These are phyloP conservation scores for Acrobasis suavella DNA, from an alignment of 2,888 invertebrate species.

Conservation along the genomic window DNA sequence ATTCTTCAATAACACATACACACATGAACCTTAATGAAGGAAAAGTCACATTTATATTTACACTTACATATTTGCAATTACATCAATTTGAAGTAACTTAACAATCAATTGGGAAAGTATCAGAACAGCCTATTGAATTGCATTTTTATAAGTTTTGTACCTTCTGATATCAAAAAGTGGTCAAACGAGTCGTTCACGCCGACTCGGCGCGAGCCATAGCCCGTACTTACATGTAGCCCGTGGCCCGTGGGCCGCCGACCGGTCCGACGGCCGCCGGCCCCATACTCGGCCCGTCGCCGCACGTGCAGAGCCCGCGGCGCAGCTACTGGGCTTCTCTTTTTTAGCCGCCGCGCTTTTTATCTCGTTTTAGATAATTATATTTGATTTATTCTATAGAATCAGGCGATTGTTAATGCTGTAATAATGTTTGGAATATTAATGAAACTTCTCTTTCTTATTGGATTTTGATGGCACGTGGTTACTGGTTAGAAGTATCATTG, in stretches of 20 bases:
- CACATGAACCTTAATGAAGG: slow-evolving; percentile 15
- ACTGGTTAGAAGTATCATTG: neutral
- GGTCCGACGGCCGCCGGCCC: slow-evolving; percentile 19
- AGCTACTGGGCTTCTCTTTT: slow-evolving; percentile 71
- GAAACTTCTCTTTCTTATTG: neutral
- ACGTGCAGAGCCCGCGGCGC: slow-evolving; percentile 68
- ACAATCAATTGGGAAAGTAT: slow-evolving; percentile 34
- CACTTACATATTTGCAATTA: neutral
- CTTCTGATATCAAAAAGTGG: slow-evolving; percentile 59
- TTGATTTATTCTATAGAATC: slow-evolving; percentile 35
- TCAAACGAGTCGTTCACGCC: slow-evolving; percentile 54
- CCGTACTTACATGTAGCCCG: neutral
- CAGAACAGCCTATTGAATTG: slow-evolving; percentile 34
- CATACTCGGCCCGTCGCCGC: slow-evolving; percentile 47
- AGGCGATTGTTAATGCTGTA: slow-evolving; percentile 5
- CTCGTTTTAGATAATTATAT: slow-evolving; percentile 44
- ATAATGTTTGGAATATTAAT: slow-evolving; percentile 1
- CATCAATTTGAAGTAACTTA: slow-evolving; percentile 18
- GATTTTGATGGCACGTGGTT: neutral
- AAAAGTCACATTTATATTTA: neutral
- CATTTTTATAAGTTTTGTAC: slow-evolving; percentile 45
- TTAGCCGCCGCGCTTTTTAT: slow-evolving; percentile 48
- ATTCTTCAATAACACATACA: slow-evolving; percentile 22
- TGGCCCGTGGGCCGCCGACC: neutral
- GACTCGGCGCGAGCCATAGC: slow-evolving; percentile 50